Conservation (phyloP, 2,113 vertebrate species). For the Platichthys flesus region DNA sequence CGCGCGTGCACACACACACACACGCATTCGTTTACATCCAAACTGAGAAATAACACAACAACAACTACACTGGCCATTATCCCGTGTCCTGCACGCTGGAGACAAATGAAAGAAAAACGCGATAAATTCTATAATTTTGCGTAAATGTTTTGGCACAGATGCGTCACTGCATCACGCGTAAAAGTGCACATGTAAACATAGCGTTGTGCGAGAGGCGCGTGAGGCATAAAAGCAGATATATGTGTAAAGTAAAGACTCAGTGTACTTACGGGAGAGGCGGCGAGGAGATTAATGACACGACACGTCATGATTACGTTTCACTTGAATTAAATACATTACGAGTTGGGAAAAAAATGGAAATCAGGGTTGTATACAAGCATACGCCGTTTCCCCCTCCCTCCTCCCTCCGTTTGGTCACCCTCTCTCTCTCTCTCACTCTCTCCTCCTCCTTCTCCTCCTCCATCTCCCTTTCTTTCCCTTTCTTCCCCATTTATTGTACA, state of each 20-base stretch:
- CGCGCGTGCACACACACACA: conserved; percentile 24
- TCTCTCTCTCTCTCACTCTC: conserved; percentile 50
- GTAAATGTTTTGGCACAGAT: no score
- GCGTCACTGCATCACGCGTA: conserved; percentile 26
- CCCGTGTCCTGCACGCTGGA: conserved; percentile 59
- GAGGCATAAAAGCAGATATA: conserved; percentile 46
- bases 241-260: conserved; percentile 85
- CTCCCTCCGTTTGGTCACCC: conserved; percentile 81
- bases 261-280: conserved; percentile 89
- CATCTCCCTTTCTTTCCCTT: conserved; percentile 30
- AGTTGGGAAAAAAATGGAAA: conserved; percentile 87
- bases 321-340: conserved; percentile 91
- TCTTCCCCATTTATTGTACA: conserved; percentile 77
- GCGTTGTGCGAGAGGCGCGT: not conserved
- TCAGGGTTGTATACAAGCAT: conserved; percentile 87
- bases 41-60: conserved; percentile 8
- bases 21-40: conserved; percentile 29
- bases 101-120: no score
- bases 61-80: conserved; percentile 61
- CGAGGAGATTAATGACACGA: conserved; percentile 88
- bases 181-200: conserved; percentile 72
- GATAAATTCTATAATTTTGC: no score
- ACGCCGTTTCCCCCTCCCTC: conserved; percentile 83
- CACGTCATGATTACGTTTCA: conserved; percentile 90
- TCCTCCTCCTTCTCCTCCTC: conserved; percentile 45